A percentile compares a stretch with the other conserved stretches of the same genome.
Conservation (phyloP, 2,888 invertebrate genomes). For the Polyommatus icarus region DNA sequence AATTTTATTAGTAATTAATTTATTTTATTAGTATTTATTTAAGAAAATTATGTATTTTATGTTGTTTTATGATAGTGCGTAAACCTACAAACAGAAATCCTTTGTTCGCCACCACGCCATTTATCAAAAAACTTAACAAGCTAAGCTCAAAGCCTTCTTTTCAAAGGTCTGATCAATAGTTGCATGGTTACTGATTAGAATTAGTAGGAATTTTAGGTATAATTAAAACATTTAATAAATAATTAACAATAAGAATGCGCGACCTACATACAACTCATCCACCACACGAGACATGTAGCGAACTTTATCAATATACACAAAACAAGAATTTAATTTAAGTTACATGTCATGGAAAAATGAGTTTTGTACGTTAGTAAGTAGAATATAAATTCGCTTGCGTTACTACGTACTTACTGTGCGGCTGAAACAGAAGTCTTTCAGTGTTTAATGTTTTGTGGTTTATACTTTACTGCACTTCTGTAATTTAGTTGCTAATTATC, state of each 20-base stretch:
- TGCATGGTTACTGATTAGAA: too few species aligned
- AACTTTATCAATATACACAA: slow-evolving; percentile 3
- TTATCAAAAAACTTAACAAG: too few species aligned
- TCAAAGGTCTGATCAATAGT: too few species aligned
- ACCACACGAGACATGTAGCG: background rate
- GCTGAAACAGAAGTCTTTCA: background rate
- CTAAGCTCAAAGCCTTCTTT: too few species aligned
- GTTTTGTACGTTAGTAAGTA: background rate
- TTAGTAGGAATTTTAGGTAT: too few species aligned
- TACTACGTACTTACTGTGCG: background rate
- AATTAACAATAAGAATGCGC: background rate
- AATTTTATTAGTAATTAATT: background rate
- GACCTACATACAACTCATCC: background rate
- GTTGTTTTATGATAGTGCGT: too few species aligned
- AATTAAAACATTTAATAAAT: background rate
- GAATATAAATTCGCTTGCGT: background rate
- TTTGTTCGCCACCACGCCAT: too few species aligned
- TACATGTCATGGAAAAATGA: background rate
- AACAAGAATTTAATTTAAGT: background rate
- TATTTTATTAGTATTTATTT: background rate
- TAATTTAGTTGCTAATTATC: background rate
- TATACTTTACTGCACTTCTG: background rate
- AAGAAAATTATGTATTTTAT: background rate
- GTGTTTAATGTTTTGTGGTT: background rate
- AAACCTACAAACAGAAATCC: too few species aligned